Conservation (phyloP, 1,140 invertebrate species). For the Gonioctena quinquepunctata region DNA sequence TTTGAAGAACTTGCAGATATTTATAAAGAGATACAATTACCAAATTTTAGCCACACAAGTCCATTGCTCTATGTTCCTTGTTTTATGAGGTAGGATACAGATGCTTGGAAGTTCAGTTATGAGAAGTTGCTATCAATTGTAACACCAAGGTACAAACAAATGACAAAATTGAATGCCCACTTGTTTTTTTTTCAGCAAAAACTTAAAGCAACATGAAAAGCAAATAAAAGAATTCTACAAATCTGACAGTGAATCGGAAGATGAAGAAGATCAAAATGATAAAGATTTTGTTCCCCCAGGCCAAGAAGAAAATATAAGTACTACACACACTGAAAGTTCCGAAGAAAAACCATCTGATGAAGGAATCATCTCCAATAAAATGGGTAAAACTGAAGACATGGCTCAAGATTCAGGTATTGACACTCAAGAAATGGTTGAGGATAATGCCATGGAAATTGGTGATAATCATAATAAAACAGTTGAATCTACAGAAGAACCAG, state of each 20-base stretch:
- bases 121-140: too few species aligned
- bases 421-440: constrained; percentile 2
- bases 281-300: constrained; percentile 17
- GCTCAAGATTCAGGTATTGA: background rate
- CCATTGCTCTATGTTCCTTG: too few species aligned
- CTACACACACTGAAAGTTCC: background rate
- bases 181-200: constrained; percentile 28
- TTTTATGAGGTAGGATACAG: too few species aligned
- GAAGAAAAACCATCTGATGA: background rate
- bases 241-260: constrained; percentile 60
- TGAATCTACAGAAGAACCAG: too few species aligned
- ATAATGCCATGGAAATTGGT: background rate
- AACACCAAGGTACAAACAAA: too few species aligned
- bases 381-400: background rate
- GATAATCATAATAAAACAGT: too few species aligned
- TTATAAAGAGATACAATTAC: too few species aligned
- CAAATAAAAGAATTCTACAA: constrained; percentile 65
- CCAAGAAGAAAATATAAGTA: background rate
- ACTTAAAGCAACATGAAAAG: constrained; percentile 62
- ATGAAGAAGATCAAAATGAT: constrained; percentile 34
- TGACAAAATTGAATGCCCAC: background rate
- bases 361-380: background rate
- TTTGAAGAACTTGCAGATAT: too few species aligned
- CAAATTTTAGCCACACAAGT: too few species aligned
- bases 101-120: too few species aligned